Base-by-base conservation (phyloP, 2,888 invertebrate genomes). In the Apamea epomidion region DNA sequence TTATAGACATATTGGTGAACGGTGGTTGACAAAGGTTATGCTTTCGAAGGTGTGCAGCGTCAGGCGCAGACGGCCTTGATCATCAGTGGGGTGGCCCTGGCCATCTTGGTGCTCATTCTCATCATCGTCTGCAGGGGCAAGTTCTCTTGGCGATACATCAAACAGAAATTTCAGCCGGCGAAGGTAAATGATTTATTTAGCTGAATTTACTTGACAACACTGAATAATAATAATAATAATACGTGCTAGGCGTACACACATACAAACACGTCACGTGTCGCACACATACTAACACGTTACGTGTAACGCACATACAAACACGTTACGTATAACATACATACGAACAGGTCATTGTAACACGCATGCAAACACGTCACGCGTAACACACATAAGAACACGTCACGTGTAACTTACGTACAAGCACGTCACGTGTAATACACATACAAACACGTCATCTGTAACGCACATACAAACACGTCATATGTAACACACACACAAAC, bases 51-150 rank as follows among this genome's bases (percentile, higher is more conserved):
- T 93, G 93, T 95, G 42, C 96, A 96, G 88, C 93, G 94, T 7
- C 95, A 97, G 87, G 96, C 97, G 64, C 95, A 95, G 62, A 94
- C 94, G 0, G 95, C 97, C 7, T 88, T 97, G 70, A 96, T 96
- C 76, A 93, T 97, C 78, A 96, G 96, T 85, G 94, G 92, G 16
- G 94, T 96, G 42, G 95, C 96, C 0, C 86, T 97, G 75, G 96
- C 96, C 0, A 90, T 96, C 2, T 82, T 97, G 82, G 87, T 96
- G 81, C 90, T 96, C 1, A 89, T 95, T 0, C 86, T 96, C 76
- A 93, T 95, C 86, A 91, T 96, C 70, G 84, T 95, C 12, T 96
- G 96, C 88, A 92, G 94, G 0, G 94, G 94, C 37, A 94, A 93
- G 78, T 83, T 96, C 70, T 94, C 96, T 12, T 96, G 96, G 96